Conservation (phyloP, 2,888 invertebrate species). For the Clepsis dumicolana region DNA sequence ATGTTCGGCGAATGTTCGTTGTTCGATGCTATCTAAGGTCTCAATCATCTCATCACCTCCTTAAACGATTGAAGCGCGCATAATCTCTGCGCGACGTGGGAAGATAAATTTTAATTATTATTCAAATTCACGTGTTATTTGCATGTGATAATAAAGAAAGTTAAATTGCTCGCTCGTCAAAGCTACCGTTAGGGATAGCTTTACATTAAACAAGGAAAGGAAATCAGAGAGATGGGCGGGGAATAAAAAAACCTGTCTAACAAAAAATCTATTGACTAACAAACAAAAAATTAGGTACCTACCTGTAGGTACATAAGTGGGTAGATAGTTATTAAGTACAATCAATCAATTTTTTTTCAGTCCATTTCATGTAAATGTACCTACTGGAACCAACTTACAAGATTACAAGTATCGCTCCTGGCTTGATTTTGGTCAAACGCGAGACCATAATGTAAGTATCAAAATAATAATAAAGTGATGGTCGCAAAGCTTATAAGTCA, state of each 20-base stretch:
- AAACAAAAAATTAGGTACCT: too few relatives aligned
- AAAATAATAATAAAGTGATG: too few relatives aligned
- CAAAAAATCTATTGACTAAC: too few relatives aligned
- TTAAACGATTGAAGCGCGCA: constrained; percentile 9
- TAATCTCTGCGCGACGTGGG: constrained; percentile 11
- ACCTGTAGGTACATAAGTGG: too few relatives aligned
- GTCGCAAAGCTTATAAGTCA: too few relatives aligned
- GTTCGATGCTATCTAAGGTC: neutral
- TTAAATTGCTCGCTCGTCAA: constrained; percentile 38
- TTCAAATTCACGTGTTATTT: constrained; percentile 40
- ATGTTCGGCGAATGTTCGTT: constrained; percentile 5
- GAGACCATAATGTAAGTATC: too few relatives aligned
- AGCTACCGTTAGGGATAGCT: constrained; percentile 12
- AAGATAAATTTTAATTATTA: constrained; percentile 36
- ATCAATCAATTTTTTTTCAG: too few relatives aligned
- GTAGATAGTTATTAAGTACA: too few relatives aligned
- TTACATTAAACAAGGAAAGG: constrained; percentile 2
- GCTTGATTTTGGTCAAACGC: too few relatives aligned
- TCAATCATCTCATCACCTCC: neutral
- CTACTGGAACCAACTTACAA: too few relatives aligned
- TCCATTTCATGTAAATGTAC: too few relatives aligned
- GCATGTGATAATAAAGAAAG: constrained; percentile 46
- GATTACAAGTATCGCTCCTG: too few relatives aligned
- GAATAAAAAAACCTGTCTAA: neutral
- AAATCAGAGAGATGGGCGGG: neutral